Percentiles rank a stretch among this genome's conserved stretches.
Conservation (phyloP, 2,888 invertebrate genomes). For the Tubiluchus corallicola region DNA sequence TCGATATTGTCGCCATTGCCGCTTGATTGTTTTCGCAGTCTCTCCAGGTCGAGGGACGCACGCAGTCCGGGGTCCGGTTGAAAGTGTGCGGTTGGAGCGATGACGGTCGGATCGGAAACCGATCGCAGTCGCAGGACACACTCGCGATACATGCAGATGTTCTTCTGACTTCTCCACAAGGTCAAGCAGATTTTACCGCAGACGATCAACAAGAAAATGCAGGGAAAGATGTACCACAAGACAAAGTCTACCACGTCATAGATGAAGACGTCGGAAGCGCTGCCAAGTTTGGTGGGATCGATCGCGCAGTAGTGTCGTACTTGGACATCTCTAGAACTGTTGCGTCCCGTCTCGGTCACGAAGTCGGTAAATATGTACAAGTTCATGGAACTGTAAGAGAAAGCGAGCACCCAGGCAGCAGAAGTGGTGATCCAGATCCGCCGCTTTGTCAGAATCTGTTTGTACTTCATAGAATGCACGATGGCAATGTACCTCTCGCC, state of each 20-base stretch:
- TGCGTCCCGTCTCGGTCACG: too few relatives aligned
- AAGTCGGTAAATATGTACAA: neutral
- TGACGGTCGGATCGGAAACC: neutral
- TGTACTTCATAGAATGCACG: constrained; percentile 3
- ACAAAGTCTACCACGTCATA: neutral
- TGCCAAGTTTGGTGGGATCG: neutral
- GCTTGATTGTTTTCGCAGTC: too few relatives aligned
- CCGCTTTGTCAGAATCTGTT: constrained; percentile 1
- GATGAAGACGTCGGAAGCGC: neutral
- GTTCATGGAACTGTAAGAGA: neutral
- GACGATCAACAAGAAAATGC: neutral
- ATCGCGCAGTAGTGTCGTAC: neutral
- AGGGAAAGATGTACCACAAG: neutral
- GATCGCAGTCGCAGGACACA: too few relatives aligned
- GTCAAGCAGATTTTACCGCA: neutral
- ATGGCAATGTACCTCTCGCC: neutral
- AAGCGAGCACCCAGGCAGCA: neutral
- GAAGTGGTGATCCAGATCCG: neutral
- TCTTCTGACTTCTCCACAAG: neutral
- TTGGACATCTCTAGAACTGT: neutral
- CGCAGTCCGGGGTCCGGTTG: neutral
- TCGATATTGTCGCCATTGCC: constrained; percentile 1
- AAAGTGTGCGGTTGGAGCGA: too few relatives aligned
- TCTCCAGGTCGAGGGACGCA: too few relatives aligned
- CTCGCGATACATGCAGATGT: neutral